These are phyloP conservation scores for Plutella xylostella DNA, from an alignment of 2,888 invertebrate genomes.

Conservation along the genomic window DNA sequence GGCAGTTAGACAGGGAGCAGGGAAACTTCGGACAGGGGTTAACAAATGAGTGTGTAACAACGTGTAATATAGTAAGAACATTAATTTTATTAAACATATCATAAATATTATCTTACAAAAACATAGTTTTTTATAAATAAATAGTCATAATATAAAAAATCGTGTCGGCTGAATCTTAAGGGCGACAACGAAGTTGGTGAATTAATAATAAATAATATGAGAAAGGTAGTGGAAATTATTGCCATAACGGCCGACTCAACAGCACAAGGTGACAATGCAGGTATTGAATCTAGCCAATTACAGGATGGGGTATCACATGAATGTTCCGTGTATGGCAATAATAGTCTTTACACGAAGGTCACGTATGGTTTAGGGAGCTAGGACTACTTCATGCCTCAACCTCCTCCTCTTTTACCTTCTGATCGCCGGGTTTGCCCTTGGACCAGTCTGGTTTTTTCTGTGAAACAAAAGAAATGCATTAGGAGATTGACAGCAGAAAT, in stretches of 20 bases:
- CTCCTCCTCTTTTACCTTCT: conserved; percentile 87
- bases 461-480: conserved; percentile 40
- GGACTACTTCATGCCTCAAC: conserved; percentile 81
- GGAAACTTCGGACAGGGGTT: conserved; percentile 14
- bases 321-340: conserved; percentile 32
- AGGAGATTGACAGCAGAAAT: background rate
- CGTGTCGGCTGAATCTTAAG: conserved; percentile 25
- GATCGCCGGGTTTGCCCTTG: conserved; percentile 89
- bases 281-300: conserved; percentile 9
- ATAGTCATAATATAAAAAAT: conserved; percentile 44
- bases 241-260: conserved; percentile 21
- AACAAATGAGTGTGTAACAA: conserved; percentile 34
- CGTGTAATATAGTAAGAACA: conserved; percentile 55
- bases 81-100: conserved; percentile 60
- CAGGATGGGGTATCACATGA: conserved; percentile 40
- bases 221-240: conserved; percentile 14
- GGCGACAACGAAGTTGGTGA: conserved; percentile 32
- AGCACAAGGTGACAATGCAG: conserved; percentile 16
- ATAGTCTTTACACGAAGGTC: conserved; percentile 47
- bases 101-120: conserved; percentile 63
- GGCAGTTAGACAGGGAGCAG: conserved; percentile 2
- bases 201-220: conserved; percentile 38
- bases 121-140: conserved; percentile 52
- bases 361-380: conserved; percentile 40
- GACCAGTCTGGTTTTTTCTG: conserved; percentile 97